phyloP scores from a whole-genome alignment of 1,140 invertebrate species.

The Pantala flavescens region DNA sequence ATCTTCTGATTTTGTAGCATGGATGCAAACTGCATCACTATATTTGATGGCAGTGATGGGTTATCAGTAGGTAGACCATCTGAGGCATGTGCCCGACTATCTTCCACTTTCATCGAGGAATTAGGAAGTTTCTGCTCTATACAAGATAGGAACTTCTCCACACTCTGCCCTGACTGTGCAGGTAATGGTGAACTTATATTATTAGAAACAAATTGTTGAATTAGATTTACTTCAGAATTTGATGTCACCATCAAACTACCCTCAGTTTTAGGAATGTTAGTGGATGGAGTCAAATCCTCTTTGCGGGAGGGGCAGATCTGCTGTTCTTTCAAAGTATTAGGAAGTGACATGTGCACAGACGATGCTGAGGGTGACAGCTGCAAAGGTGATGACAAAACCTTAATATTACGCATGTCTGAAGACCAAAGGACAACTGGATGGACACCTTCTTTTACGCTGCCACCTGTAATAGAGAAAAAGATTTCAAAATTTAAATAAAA shows the following conservation, averaged over 20 bases:
- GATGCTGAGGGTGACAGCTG: neutral
- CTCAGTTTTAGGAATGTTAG: neutral
- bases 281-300: neutral
- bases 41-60: neutral
- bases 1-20: neutral
- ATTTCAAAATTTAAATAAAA: neutral
- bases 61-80: neutral
- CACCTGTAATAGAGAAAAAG: neutral
- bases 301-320: neutral
- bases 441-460: neutral
- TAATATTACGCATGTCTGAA: neutral
- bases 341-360: neutral
- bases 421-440: neutral
- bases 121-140: slow-evolving; percentile 29
- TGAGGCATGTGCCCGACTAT: neutral
- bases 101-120: neutral
- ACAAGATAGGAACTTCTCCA: slow-evolving; percentile 48
- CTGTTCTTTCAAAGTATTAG: neutral
- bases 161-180: slow-evolving; percentile 42
- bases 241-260: neutral
- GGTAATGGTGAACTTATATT: slow-evolving; percentile 33
- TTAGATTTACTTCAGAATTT: neutral
- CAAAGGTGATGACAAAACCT: neutral
- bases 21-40: neutral
- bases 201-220: neutral